phyloP scores from a whole-genome alignment of 2,113 vertebrate species.

The Egretta garzetta region DNA sequence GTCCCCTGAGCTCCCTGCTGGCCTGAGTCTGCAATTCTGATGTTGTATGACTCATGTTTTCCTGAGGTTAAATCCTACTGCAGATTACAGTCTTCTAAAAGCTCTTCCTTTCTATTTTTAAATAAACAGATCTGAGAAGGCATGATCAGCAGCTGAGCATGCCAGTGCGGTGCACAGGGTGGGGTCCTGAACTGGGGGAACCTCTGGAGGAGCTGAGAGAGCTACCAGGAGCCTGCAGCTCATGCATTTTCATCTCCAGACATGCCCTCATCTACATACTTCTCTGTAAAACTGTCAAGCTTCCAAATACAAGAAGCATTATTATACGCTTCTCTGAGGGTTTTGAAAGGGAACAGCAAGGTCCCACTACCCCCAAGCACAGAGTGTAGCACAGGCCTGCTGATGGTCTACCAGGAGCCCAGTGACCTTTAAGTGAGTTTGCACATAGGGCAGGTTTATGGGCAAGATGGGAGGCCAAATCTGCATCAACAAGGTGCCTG shows the following conservation, averaged over 20 bases:
- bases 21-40: neutral
- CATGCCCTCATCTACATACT: neutral
- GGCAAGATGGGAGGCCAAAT: neutral
- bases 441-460: neutral
- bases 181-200: neutral
- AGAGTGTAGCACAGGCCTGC: neutral
- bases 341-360: neutral
- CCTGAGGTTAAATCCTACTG: neutral
- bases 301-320: neutral
- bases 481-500: fast-evolving
- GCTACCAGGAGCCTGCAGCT: neutral
- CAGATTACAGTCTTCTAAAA: neutral
- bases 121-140: neutral
- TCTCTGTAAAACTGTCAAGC: neutral
- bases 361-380: no score
- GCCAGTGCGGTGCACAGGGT: neutral
- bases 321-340: neutral
- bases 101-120: neutral
- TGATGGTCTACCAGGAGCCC: neutral
- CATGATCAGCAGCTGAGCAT: neutral
- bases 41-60: neutral
- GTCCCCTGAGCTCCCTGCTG: fast-evolving
- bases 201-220: neutral
- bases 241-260: neutral
- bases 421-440: neutral